Evolutionary conservation across 2,797 vertebrate species (phyloP), one percentile per base, ranked within the genome.

Genomic region (Anniella stebbinsi): DNA sequence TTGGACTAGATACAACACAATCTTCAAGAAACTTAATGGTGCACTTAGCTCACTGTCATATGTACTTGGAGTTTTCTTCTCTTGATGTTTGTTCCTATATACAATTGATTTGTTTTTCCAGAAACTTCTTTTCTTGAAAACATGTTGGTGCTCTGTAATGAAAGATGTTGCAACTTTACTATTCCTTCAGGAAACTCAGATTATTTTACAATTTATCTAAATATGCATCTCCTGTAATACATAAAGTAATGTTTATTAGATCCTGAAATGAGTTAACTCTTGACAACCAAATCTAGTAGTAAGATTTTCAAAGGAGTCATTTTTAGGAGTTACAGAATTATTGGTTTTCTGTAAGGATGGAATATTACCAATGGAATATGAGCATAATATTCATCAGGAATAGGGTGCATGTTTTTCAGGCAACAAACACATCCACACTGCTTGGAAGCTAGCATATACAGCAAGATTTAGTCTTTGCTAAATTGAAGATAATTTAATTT

Each of bases 41-140:
- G 72, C 73, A 84, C 69, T 85, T 85, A 78, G 17, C 48, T 85
- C 36, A 70, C 75, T 89, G 60, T 73, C 82, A 23, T 38, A 57
- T 38, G n/a, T 54, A 28, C 8, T 76, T 70, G 80, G 41, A 72
- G n/a, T 30, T 70, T 63, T 18, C 25, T 85, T 80, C 45, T 86
- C 15, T 70, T 86, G 83, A 80, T 45, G 17, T 69, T 85, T 15
- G 48, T 81, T 54, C n/a, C 25, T 36, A 11, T 11, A 18, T 72
- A 6, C 41, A 57, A 10, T 33, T 54, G n/a, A 51, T 72, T 76
- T 87, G n/a, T 78, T n/a, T 80, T 78, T 86, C 21, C 41, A n/a
- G 10, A 17, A 15, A n/a, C 28, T 23, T 38, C 54, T 51, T 7
- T 54, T 51, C 41, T 80, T n/a, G 15, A 18, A 80, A 15, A 30